These are phyloP conservation scores for Julus scandinavius DNA, from an alignment of 2,888 invertebrate species.

Conservation along the genomic window DNA sequence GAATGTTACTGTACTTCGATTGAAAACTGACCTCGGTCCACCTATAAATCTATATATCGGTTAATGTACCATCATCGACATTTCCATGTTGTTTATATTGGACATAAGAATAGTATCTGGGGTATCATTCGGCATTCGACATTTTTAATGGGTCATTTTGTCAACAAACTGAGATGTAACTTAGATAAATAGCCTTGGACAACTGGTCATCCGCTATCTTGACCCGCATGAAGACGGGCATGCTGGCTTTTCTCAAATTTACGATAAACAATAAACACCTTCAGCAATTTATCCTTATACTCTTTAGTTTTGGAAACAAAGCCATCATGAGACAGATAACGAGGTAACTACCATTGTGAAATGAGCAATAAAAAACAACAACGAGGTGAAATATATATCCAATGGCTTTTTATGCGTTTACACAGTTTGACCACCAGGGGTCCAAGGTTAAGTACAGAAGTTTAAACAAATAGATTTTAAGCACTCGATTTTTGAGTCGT, in stretches of 20 bases:
- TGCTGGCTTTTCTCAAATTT: not conserved
- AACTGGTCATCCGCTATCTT: conserved; percentile 7
- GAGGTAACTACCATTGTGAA: not conserved
- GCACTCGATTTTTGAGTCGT: too few relatives aligned
- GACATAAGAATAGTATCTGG: not conserved
- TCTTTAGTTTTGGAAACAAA: not conserved
- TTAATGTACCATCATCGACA: conserved; percentile 1
- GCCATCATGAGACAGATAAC: not conserved
- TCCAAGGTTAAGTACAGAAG: not conserved
- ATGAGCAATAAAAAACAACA: not conserved
- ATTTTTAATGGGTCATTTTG: conserved; percentile 36
- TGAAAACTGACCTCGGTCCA: not conserved
- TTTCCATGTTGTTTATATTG: not conserved
- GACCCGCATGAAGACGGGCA: not conserved
- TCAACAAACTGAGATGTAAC: conserved; percentile 42
- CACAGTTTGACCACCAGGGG: not conserved
- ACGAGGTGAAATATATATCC: not conserved
- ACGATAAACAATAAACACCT: not conserved
- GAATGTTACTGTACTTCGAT: not conserved
- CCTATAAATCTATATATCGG: conserved; percentile 32
- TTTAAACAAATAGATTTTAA: too few relatives aligned
- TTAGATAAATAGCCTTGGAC: conserved; percentile 33
- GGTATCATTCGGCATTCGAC: not conserved
- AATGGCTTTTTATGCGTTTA: not conserved
- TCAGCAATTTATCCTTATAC: not conserved